These are phyloP conservation scores for Caiman crocodilus DNA, from an alignment of 2,797 vertebrate species.

Conservation along the genomic window DNA sequence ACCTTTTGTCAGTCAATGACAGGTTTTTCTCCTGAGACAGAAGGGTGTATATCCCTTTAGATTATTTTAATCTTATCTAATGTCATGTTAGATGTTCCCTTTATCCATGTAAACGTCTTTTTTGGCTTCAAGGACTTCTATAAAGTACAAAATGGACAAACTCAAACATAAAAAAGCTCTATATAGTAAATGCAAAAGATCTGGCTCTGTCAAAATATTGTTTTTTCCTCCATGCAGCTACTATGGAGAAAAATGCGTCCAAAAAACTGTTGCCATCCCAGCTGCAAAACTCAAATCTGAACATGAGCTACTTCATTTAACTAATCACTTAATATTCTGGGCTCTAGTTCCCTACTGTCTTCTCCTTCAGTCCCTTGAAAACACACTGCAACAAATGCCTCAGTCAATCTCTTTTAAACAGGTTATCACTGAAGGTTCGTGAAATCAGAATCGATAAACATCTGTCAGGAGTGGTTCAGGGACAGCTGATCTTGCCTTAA, in stretches of 20 bases:
- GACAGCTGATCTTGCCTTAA: too few species aligned
- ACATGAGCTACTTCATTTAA: background rate
- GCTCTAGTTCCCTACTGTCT: background rate
- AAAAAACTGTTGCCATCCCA: background rate
- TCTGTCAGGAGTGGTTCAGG: too few species aligned
- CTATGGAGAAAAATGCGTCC: background rate
- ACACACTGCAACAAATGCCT: background rate
- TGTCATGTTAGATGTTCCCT: background rate
- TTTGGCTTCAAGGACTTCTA: background rate
- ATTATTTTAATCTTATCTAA: background rate
- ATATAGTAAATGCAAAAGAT: background rate
- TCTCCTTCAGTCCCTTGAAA: background rate
- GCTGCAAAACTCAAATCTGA: background rate
- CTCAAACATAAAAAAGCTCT: background rate
- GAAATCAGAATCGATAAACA: too few species aligned
- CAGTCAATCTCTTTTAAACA: accelerated
- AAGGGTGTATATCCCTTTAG: background rate
- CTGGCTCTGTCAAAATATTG: background rate
- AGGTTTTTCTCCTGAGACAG: background rate
- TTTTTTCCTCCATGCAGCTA: background rate
- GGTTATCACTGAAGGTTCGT: background rate
- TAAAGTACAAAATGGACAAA: background rate
- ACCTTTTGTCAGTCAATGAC: accelerated
- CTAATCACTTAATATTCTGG: background rate
- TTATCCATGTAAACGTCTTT: background rate